Evolutionary conservation across 2,797 vertebrate species (phyloP).

Genomic region (Muscicapa comitata): DNA sequence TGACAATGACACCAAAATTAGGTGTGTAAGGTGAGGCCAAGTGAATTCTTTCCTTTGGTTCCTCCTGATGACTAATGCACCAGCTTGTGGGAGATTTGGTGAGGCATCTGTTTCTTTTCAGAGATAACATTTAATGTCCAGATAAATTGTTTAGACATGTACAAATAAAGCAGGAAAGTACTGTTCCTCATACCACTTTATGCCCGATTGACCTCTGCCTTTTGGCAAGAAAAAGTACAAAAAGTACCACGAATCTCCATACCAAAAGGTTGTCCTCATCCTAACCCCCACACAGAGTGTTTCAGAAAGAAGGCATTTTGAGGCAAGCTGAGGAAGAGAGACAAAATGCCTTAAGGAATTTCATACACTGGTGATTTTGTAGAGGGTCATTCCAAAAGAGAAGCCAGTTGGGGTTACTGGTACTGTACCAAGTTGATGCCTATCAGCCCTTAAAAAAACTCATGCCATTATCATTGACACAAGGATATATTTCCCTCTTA

Average conservation of each 20-base stretch:
- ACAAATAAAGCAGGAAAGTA: neutral
- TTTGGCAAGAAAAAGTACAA: neutral
- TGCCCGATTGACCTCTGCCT: neutral
- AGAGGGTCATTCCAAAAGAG: neutral
- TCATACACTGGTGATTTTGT: neutral
- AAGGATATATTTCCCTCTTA: neutral
- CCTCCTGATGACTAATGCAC: neutral
- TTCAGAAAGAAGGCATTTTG: neutral
- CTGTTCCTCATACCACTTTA: neutral
- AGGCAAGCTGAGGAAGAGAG: neutral
- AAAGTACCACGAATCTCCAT: neutral
- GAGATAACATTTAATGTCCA: neutral
- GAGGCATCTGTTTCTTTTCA: neutral
- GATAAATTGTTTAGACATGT: neutral
- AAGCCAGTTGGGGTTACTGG: neutral
- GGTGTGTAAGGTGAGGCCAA: neutral
- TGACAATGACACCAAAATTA: neutral
- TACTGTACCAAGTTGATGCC: neutral
- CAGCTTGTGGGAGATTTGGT: neutral
- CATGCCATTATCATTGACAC: neutral
- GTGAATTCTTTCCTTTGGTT: neutral
- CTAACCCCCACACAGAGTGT: neutral
- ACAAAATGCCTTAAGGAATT: conserved; percentile 1
- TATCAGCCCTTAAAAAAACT: neutral
- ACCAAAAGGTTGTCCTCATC: neutral